Conservation (phyloP, 2,888 invertebrate genomes). For the Calliphora vomitoria region DNA sequence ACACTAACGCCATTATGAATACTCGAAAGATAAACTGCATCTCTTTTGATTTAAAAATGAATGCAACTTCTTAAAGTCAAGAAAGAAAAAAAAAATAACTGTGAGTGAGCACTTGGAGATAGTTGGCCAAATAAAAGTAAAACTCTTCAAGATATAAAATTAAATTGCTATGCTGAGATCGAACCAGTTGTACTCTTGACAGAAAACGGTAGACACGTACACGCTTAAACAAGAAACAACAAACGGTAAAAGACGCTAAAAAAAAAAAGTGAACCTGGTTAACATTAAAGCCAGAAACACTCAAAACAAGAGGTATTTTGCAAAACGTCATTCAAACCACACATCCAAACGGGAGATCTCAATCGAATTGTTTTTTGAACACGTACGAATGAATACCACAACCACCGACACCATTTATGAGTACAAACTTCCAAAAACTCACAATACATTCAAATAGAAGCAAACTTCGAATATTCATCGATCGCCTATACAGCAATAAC, state of each 20-base stretch:
- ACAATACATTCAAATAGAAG: slow-evolving; percentile 35
- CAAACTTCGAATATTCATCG: slow-evolving; percentile 28
- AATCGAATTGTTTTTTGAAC: slow-evolving; percentile 17
- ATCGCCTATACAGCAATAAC: neutral
- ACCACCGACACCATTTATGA: neutral
- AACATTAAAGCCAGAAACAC: slow-evolving; percentile 47
- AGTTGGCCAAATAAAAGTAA: slow-evolving; percentile 15
- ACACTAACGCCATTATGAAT: neutral
- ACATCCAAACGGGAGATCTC: slow-evolving; percentile 26
- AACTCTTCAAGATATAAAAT: slow-evolving; percentile 64
- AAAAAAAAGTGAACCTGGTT: slow-evolving; percentile 50
- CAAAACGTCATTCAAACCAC: slow-evolving; percentile 28
- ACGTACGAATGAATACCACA: slow-evolving; percentile 21
- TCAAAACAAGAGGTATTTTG: slow-evolving; percentile 51
- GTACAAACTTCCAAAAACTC: slow-evolving; percentile 19
- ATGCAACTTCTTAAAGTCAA: neutral
- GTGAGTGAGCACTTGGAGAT: neutral
- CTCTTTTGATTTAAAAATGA: neutral
- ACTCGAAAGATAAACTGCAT: neutral
- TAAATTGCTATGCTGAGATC: slow-evolving; percentile 56
- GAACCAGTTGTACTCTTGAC: slow-evolving; percentile 68
- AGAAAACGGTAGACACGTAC: slow-evolving; percentile 54
- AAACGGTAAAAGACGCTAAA: slow-evolving; percentile 51
- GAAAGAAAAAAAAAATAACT: no score
- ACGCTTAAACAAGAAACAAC: slow-evolving; percentile 34